Conservation (phyloP, 2,888 invertebrate species). For the Phorcus lineatus region DNA sequence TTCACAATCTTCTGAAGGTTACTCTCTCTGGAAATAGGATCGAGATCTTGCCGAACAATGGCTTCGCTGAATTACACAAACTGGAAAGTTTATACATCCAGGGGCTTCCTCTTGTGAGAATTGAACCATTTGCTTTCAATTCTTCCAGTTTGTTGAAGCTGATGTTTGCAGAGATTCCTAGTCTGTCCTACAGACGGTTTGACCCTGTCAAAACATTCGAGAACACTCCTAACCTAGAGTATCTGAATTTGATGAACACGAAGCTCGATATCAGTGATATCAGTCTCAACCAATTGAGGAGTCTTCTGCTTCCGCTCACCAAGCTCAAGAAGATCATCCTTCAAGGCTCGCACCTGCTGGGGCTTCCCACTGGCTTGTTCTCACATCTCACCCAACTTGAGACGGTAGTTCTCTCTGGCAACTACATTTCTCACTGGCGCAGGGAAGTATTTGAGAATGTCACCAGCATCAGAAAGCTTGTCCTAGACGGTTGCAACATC, state of each 20-base stretch:
- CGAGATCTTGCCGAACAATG: background rate
- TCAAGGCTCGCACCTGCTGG: background rate
- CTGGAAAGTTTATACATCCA: background rate
- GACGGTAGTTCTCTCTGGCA: background rate
- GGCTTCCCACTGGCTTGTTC: background rate
- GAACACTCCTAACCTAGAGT: background rate
- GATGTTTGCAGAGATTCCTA: background rate
- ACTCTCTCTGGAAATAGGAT: background rate
- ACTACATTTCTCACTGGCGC: conserved; percentile 1
- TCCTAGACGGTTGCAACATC: conserved; percentile 1
- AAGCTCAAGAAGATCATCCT: background rate
- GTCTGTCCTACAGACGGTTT: background rate
- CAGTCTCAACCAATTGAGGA: background rate
- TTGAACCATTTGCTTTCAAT: conserved; percentile 7
- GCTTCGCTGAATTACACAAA: background rate
- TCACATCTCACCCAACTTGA: background rate
- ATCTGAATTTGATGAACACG: background rate
- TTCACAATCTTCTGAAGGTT: background rate
- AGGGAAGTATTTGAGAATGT: background rate
- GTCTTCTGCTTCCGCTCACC: background rate
- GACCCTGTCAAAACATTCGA: background rate
- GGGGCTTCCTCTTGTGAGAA: background rate
- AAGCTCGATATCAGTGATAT: background rate
- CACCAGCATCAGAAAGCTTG: background rate
- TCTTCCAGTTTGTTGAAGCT: background rate